Percentiles rank a stretch among this genome's conserved stretches.
Conservation (phyloP, 2,888 invertebrate genomes). For the Eupithecia pulchellata region DNA sequence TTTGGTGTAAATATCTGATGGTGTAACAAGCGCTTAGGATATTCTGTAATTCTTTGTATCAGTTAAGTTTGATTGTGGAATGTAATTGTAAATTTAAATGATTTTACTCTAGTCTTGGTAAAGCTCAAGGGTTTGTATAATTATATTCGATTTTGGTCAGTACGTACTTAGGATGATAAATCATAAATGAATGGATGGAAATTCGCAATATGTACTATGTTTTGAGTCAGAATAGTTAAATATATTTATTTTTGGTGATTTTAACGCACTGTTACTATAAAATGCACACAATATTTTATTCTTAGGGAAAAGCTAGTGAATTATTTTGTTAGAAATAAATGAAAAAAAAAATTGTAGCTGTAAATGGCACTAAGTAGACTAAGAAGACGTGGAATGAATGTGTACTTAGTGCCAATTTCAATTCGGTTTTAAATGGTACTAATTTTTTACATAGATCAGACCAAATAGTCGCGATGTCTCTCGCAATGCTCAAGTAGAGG, state of each 20-base stretch:
- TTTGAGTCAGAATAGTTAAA: conserved; percentile 16
- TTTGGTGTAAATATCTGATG: conserved; percentile 4
- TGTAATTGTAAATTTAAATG: conserved; percentile 54
- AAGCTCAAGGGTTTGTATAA: conserved; percentile 71
- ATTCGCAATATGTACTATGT: conserved; percentile 13
- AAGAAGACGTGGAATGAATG: neutral
- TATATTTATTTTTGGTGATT: conserved; percentile 17
- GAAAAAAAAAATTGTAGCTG: conserved; percentile 26
- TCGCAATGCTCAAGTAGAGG: conserved; percentile 27
- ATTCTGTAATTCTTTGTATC: conserved; percentile 21
- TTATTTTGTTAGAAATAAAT: conserved; percentile 37
- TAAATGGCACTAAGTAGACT: neutral
- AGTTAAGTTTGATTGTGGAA: conserved; percentile 24
- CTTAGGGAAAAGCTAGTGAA: conserved; percentile 40
- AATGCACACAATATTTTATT: conserved; percentile 32
- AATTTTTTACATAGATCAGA: conserved; percentile 6
- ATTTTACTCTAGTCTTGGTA: conserved; percentile 79
- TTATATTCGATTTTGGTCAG: conserved; percentile 52
- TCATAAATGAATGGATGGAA: conserved; percentile 14
- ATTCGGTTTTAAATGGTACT: conserved; percentile 5
- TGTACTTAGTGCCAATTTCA: neutral
- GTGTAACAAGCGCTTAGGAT: neutral
- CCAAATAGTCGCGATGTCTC: conserved; percentile 2
- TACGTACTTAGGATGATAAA: conserved; percentile 51
- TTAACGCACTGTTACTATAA: conserved; percentile 30